These are phyloP conservation scores for Lathamus discolor DNA, from an alignment of 2,113 vertebrate genomes.

Conservation along the genomic window DNA sequence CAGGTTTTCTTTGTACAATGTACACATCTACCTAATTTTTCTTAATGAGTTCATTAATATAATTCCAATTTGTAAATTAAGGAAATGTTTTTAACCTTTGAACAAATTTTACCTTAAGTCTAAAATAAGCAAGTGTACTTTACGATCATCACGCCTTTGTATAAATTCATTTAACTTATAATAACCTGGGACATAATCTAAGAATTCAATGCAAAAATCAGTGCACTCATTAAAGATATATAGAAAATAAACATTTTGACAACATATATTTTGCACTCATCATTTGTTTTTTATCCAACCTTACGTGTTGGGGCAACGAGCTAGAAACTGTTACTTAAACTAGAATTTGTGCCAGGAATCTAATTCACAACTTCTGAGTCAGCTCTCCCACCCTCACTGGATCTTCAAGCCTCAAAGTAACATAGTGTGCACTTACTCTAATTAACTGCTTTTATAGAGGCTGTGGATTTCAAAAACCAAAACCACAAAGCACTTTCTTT, in stretches of 20 bases:
- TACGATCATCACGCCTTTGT: background rate
- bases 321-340: slow-evolving; percentile 73
- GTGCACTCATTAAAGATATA: slow-evolving; percentile 52
- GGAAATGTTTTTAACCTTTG: background rate
- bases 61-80: background rate
- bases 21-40: background rate
- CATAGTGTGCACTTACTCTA: slow-evolving; percentile 60
- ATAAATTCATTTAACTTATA: background rate
- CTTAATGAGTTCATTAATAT: background rate
- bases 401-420: slow-evolving; percentile 56
- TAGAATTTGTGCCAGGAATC: slow-evolving; percentile 74
- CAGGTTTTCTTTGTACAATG: background rate
- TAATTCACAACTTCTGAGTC: slow-evolving; percentile 76
- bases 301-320: slow-evolving; percentile 73
- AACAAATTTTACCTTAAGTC: background rate
- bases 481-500: background rate
- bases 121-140: background rate
- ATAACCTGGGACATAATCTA: slow-evolving; percentile 2
- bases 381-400: slow-evolving; percentile 63
- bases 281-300: slow-evolving; percentile 73
- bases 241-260: slow-evolving; percentile 65
- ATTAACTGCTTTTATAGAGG: slow-evolving; percentile 52
- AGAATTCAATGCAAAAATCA: slow-evolving; percentile 24
- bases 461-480: background rate
- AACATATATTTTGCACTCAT: slow-evolving; percentile 66